These are phyloP conservation scores for Hesperia comma DNA, from an alignment of 2,888 invertebrate genomes.

Conservation along the genomic window DNA sequence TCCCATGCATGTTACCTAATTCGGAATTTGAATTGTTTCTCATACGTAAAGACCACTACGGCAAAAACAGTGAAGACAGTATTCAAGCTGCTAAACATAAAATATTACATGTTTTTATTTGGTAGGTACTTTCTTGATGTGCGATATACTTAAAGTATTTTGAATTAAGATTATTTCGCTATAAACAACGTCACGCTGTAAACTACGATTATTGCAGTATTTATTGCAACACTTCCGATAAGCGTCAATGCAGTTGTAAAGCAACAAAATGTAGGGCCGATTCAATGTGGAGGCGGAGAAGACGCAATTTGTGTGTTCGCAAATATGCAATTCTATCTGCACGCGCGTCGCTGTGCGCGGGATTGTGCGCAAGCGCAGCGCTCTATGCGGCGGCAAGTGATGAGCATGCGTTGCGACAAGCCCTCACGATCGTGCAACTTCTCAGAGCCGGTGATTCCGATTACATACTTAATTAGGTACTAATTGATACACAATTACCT, in stretches of 20 bases:
- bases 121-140: no score
- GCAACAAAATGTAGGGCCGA: neutral
- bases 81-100: no score
- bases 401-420: neutral
- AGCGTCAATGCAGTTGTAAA: neutral
- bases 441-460: neutral
- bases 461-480: neutral
- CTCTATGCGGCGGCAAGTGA: neutral
- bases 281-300: neutral
- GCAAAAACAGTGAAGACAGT: no score
- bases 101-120: no score
- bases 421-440: constrained; percentile 1
- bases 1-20: no score
- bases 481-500: no score
- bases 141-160: no score
- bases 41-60: no score
- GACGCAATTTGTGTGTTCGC: neutral
- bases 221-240: neutral
- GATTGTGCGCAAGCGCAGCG: neutral
- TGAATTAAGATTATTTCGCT: no score
- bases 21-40: no score
- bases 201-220: no score
- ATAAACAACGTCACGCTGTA: no score
- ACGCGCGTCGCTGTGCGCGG: neutral
- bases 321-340: neutral